phyloP scores from a whole-genome alignment of 2,888 invertebrate species.

The Tholera decimalis region DNA sequence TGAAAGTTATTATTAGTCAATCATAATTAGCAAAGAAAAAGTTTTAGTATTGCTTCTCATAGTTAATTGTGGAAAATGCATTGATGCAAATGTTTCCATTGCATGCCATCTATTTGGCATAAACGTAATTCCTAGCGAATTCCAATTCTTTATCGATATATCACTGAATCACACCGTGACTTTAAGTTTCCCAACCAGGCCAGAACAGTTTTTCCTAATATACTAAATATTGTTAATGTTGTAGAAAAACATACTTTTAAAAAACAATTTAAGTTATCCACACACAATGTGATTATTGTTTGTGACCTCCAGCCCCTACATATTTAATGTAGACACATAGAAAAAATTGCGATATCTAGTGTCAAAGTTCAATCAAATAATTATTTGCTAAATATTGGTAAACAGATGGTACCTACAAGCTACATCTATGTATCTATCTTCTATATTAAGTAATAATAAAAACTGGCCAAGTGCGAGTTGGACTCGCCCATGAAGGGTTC shows the following conservation, averaged over 20 bases:
- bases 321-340: neutral
- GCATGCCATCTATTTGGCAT: neutral
- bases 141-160: no score
- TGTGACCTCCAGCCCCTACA: neutral
- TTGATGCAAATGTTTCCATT: neutral
- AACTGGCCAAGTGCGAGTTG: no score
- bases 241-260: neutral
- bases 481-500: no score
- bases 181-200: neutral
- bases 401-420: no score
- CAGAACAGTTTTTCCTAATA: constrained; percentile 1
- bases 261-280: neutral
- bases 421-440: no score
- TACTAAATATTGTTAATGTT: constrained; percentile 5
- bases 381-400: no score
- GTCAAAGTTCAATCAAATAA: no score
- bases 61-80: no score
- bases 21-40: no score
- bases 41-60: no score
- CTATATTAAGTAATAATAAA: no score
- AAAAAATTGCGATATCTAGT: neutral
- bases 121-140: neutral
- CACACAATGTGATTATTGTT: neutral
- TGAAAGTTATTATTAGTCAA: no score
- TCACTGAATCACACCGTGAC: neutral